phyloP scores from a whole-genome alignment of 2,888 invertebrate species.

The Theodoxus fluviatilis region DNA sequence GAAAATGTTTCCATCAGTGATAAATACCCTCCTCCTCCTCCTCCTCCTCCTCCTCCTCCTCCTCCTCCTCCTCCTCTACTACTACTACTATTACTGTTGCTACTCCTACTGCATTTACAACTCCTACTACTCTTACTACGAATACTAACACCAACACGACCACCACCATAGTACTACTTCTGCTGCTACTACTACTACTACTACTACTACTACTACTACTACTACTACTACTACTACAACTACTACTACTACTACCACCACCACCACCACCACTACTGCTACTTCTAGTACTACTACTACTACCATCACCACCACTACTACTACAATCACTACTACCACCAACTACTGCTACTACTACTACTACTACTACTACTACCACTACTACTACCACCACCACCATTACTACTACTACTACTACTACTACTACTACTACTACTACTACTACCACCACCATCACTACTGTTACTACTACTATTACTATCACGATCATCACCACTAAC shows the following conservation, averaged over 20 bases:
- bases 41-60: too few relatives aligned
- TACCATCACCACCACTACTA: background rate
- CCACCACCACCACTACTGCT: background rate
- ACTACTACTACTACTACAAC: background rate
- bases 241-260: background rate
- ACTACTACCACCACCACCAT: background rate
- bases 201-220: too few relatives aligned
- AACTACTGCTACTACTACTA: background rate
- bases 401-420: background rate
- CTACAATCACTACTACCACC: background rate
- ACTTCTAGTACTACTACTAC: constrained; percentile 16
- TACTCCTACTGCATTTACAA: too few relatives aligned
- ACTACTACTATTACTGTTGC: too few relatives aligned
- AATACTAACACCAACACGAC: too few relatives aligned
- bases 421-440: constrained; percentile 2
- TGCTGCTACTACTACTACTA: too few relatives aligned
- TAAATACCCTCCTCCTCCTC: too few relatives aligned
- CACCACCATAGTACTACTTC: too few relatives aligned
- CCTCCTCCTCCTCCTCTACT: too few relatives aligned
- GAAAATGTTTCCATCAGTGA: too few relatives aligned
- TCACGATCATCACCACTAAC: background rate
- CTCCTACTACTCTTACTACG: too few relatives aligned
- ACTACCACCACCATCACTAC: background rate
- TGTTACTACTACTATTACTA: constrained; percentile 1
- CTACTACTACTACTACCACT: background rate